phyloP scores from a whole-genome alignment of 2,797 vertebrate species.

The Myotis planiceps region DNA sequence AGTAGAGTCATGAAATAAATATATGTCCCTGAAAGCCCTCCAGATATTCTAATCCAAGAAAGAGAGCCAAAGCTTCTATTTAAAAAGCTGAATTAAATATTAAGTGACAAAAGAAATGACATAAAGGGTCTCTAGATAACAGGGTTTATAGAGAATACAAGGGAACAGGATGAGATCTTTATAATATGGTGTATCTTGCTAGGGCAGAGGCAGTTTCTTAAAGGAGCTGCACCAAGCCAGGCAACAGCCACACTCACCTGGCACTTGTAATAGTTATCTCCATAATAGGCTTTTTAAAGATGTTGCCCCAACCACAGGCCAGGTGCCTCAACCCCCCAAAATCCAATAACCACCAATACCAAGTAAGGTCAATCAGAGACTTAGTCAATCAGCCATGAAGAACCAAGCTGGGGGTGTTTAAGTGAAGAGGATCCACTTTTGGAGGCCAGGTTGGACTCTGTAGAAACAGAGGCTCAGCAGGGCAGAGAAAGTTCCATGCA shows the following conservation, averaged over 20 bases:
- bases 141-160: background rate
- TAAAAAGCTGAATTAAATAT: conserved; percentile 52
- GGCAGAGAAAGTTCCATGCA: background rate
- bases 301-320: background rate
- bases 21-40: background rate
- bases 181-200: background rate
- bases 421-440: background rate
- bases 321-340: background rate
- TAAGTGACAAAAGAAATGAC: conserved; percentile 44
- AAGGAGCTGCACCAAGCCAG: background rate
- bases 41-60: background rate
- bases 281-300: background rate
- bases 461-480: background rate
- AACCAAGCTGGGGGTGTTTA: background rate
- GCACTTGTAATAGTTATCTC: background rate
- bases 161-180: conserved; percentile 8
- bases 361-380: background rate
- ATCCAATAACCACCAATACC: background rate
- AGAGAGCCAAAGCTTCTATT: background rate
- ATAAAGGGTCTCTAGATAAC: conserved; percentile 18
- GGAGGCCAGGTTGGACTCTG: background rate
- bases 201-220: conserved; percentile 15
- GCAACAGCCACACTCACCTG: background rate
- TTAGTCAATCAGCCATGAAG: background rate
- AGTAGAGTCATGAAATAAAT: conserved; percentile 19